Evolutionary conservation across 2,797 vertebrate genomes (phyloP).

Genomic region (Ceryle rudis): DNA sequence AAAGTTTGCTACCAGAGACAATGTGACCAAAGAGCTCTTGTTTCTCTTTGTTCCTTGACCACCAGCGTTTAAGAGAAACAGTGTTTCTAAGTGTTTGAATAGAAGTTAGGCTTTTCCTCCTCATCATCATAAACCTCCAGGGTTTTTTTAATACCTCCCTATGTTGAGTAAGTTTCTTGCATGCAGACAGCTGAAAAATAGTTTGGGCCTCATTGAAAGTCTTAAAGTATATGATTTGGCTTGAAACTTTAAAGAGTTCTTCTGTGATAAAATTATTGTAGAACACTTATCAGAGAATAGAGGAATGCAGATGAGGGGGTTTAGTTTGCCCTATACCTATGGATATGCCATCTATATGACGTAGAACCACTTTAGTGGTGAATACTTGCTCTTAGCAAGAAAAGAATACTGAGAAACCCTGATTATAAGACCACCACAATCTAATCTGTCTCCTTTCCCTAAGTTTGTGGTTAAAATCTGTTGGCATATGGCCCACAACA

Average conservation of each 20-base stretch:
- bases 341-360: background rate
- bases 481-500: conserved; percentile 64
- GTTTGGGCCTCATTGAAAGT: background rate
- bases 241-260: background rate
- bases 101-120: background rate
- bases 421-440: conserved; percentile 61
- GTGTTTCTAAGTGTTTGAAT: background rate
- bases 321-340: background rate
- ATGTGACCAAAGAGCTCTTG: background rate
- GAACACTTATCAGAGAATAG: background rate
- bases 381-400: conserved; percentile 30
- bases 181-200: background rate
- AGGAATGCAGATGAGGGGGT: conserved; percentile 5
- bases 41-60: background rate
- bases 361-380: background rate
- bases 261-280: conserved; percentile 12
- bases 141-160: background rate
- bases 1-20: background rate
- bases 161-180: background rate
- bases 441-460: conserved; percentile 58
- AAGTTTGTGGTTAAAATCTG: conserved; percentile 64
- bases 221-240: background rate
- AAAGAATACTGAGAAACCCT: conserved; percentile 32
- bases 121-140: background rate
- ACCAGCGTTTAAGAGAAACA: background rate